Conservation (phyloP, 2,888 invertebrate species). For the Lasioglossum calceatum region DNA sequence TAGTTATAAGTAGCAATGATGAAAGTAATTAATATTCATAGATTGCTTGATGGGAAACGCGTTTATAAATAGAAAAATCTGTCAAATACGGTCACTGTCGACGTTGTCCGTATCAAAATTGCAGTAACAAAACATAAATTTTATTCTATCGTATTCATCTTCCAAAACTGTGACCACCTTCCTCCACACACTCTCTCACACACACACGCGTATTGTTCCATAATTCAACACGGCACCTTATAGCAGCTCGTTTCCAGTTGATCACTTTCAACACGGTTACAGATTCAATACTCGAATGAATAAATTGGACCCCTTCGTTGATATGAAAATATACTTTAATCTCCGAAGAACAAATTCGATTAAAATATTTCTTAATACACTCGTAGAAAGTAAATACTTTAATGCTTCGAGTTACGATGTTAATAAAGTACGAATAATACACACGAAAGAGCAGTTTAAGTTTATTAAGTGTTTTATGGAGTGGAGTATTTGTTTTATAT, state of each 20-base stretch:
- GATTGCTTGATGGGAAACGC: neutral
- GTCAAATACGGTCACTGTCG: neutral
- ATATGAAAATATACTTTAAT: neutral
- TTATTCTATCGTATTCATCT: neutral
- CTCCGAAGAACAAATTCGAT: neutral
- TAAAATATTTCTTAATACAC: neutral
- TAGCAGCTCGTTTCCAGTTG: neutral
- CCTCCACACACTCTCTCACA: neutral
- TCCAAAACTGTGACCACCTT: neutral
- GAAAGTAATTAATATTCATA: neutral
- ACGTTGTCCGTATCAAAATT: neutral
- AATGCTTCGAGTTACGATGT: neutral
- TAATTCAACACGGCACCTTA: neutral
- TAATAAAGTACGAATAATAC: neutral
- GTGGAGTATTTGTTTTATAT: neutral
- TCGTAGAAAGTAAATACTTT: neutral
- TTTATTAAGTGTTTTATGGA: neutral
- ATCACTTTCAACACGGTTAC: neutral
- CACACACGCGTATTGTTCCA: neutral
- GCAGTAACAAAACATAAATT: neutral
- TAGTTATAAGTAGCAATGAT: neutral
- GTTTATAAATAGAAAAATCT: neutral
- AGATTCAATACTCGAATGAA: neutral
- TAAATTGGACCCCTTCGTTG: neutral
- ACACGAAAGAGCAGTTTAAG: neutral